Base-by-base conservation (phyloP, 1,140 invertebrate species). In the Lysiphlebus fabarum region DNA sequence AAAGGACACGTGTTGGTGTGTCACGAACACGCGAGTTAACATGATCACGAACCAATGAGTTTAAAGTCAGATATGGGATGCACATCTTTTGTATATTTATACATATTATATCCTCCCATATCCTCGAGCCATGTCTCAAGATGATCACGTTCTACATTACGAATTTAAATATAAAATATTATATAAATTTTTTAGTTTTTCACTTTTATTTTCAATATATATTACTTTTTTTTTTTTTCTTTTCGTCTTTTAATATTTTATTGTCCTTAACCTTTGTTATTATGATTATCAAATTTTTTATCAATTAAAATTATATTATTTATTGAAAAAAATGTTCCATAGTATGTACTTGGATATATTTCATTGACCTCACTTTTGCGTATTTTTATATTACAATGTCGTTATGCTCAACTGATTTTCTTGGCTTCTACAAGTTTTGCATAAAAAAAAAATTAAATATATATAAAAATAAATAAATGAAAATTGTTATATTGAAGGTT, bases 131-230 rank as follows among this genome's bases (percentile, higher is more conserved):
- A 53, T 60, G 58, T 60, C 58, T 49, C 38, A 45, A 44, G 58
- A 45, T 60, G 58, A 60, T 60, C 58, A 60, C 58, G 58, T 60
- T 60, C 58, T 51, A 53, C 58, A 60, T 60, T 60, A 60, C 53
- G 53, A 47, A 49, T 40, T 37, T 55, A 44, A 55, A 55, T 26
- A 26, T 26, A 26, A n/a, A n/a, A n/a, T n/a, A n/a, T n/a, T 26
- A 26, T 17, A 17, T 17, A 17, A 17, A 17, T 40, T 53, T 60
- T 45, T 53, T 33, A 38, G 34, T 41, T 34, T 12, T 40, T 43
- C 53, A 44, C 33, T 55, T 55, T 26, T 26, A 26, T 26, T 26
- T 26, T 26, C 17, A 26, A 26, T 26, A 26, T 26, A 26, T 26
- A 26, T 26, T 26, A 26, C 4, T 48, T 55, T 60, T 42, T 36